A percentile compares a stretch with the other conserved stretches of the same genome.
Evolutionary conservation across 1,140 invertebrate species (phyloP).

Genomic region (Eufriesea mexicana): DNA sequence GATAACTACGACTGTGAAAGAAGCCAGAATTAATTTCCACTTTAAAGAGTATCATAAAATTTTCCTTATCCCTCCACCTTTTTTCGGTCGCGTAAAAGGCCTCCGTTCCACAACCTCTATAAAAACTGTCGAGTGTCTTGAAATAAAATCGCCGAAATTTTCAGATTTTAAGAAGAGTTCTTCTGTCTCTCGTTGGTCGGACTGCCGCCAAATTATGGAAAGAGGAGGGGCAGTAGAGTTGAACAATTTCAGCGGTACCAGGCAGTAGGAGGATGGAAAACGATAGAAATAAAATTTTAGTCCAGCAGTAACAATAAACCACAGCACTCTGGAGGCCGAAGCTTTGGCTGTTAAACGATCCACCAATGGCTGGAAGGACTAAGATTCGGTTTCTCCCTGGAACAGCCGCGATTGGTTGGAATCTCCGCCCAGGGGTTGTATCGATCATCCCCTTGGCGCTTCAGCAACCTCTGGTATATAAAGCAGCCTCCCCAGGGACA

Average conservation of each 20-base stretch:
- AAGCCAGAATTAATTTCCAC: background rate
- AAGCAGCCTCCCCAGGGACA: conserved; percentile 72
- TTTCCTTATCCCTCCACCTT: background rate
- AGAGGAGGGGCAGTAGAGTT: background rate
- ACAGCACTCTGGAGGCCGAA: conserved; percentile 66
- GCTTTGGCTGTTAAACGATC: conserved; percentile 67
- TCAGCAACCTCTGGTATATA: conserved; percentile 72
- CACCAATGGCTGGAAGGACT: conserved; percentile 65
- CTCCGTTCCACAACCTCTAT: too few species aligned
- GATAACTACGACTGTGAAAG: too few species aligned
- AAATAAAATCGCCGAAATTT: conserved; percentile 9
- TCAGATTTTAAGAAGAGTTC: background rate
- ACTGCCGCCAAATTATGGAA: background rate
- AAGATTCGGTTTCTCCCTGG: conserved; percentile 63
- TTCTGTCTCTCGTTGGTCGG: background rate
- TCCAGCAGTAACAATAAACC: conserved; percentile 75
- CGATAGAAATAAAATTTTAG: conserved; percentile 72
- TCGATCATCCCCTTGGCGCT: conserved; percentile 73
- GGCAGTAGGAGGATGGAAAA: conserved; percentile 22
- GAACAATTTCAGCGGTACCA: background rate
- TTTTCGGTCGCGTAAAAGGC: too few species aligned
- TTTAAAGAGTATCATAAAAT: background rate
- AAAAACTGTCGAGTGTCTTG: background rate
- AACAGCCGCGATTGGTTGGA: conserved; percentile 64
- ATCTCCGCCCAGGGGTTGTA: conserved; percentile 78